Base-by-base conservation (phyloP, 2,797 vertebrate species). In the Ctenopoma multispine region DNA sequence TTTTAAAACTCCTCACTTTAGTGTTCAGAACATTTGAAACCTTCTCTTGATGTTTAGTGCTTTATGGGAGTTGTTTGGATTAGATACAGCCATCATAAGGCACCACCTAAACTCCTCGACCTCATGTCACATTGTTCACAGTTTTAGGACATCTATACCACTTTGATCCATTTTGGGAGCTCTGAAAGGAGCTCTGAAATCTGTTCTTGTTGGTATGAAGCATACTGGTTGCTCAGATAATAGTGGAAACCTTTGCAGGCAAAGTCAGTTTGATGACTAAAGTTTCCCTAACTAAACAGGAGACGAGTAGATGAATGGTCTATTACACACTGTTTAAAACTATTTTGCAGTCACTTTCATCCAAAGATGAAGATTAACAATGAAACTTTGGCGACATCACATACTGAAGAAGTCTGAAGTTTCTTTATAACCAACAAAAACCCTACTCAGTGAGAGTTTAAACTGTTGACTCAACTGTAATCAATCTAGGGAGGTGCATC, bases 41-140 rank as follows among this genome's bases (percentile, higher is more conserved):
- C 85, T 80, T 89, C 88, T 90, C 83, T 88, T 86, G 72, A 91
- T 84, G 89, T 89, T 87, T 50, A 72, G 81, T 57, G 73, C 82
- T 73, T 41, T 56, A 76, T 64, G 69, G 72, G 51, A 87, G 77
- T 46, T 65, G 20, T 75, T 74, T 47, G 70, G 72, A 47, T 78
- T 69, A 72, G 63, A 24, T 74, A 75, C 50, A 2, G 41, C 76
- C 77, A 38, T 83, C 82, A 68, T 13, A 60, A 61, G 61, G 67
- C 74, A 73, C 72, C 84, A 84, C 81, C 80, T 82, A 56, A 80
- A 70, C 81, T 78, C 53, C 34, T 24, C 69, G 62, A 85, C 79
- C 78, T 74, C 77, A 4, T 63, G 70, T 76, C 72, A 79, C 71
- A 12, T 44, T 15, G 43, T 59, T 51, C 27, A 18, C 66, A 80